Evolutionary conservation across 2,888 invertebrate species (phyloP), one percentile per base, ranked within the genome.

Genomic region (Brachypalpus laphriformis): DNA sequence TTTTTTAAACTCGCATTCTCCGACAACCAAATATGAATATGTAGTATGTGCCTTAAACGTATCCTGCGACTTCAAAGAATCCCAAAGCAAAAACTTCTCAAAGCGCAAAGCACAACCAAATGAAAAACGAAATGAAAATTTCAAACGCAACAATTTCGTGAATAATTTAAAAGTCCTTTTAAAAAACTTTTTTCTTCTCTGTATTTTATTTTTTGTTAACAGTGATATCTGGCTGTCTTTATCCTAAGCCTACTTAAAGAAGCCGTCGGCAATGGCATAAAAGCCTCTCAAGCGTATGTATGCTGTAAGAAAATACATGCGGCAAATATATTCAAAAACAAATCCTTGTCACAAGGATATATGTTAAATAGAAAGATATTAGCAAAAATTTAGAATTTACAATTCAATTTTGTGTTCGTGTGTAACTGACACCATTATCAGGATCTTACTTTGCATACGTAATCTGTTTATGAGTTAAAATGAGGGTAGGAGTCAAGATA

Each of bases 361-460:
- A 54, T 45, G 45, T 28, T 31, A 65, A 74, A 74, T 42, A 68
- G 31, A 8, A 16, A 54, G 42, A 54, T 61, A 70, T 63, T 54
- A 56, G 37, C 20, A 28, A 28, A 66, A 68, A 59, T 66, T 65
- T 66, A 2, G 51, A 59, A 80, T 74, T 80, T 80, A 72, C 80
- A 80, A 72, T 80, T 80, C 80, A 80, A 80, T 74, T 80, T 80
- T 57, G 51, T 66, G 31, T 59, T 74, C 51, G 20, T 51, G 34
- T 66, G 80, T 66, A 59, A 66, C 72, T 80, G 72, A 80, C 80
- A 66, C 72, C 66, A 51, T 72, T 80, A 72, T 80, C 66, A 45
- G 57, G 65, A 74, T 59, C 72, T 80, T 18, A 59, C 42, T 80
- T 74, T 80, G 72, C 74, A 80, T 74, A 80, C 57, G 80, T 72